Evolutionary conservation across 2,888 invertebrate genomes (phyloP), one percentile per base, ranked within the genome.

Genomic region (Lepidocyrtoides sp.): DNA sequence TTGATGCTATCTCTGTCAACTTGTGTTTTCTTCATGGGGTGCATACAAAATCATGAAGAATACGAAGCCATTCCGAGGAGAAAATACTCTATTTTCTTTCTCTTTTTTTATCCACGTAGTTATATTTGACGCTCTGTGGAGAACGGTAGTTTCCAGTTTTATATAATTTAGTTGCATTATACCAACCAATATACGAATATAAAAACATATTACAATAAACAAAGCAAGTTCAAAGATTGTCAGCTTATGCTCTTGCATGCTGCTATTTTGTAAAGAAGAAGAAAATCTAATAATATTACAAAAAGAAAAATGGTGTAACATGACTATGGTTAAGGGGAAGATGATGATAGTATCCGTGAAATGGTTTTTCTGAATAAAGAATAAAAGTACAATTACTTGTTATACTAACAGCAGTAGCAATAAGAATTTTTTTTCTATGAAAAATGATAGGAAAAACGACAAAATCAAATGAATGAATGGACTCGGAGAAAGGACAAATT

Each of bases 1-100:
- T 14, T 51, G 87, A 87, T 87, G 66, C 20, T 87, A 87, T 87
- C 87, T 79, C 54, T 66, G 79, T 79, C 87, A 87, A 66, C 51
- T 87, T 79, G 79, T 63, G 44, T 66, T 75, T 87, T 66, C 79
- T 60, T 87, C 66, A 69, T 69, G 66, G 66, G 66, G 66, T 36
- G 66, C 66, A 69, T 36, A 36, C 36, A 36, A 32, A 69, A 63
- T 36, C 66, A 69, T 69, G 26, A 29, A 14, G 60, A 4, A 63
- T 3, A n/a, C 32, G 17, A 36, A 36, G 36, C 32, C 32, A 1
- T 23, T 5, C 32, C 3, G 20, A 20, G 23, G 23, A 23, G 12
- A 72, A 20, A n/a, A 0, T 4, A 66, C 66, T n/a, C n/a, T 36
- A 36, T 69, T 69, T 63, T 23, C 72, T 44, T 36, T 72, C 72